Percentiles rank a stretch among this genome's conserved stretches.
phyloP scores from a whole-genome alignment of 2,113 vertebrate species.

The Muscicapa adusta region DNA sequence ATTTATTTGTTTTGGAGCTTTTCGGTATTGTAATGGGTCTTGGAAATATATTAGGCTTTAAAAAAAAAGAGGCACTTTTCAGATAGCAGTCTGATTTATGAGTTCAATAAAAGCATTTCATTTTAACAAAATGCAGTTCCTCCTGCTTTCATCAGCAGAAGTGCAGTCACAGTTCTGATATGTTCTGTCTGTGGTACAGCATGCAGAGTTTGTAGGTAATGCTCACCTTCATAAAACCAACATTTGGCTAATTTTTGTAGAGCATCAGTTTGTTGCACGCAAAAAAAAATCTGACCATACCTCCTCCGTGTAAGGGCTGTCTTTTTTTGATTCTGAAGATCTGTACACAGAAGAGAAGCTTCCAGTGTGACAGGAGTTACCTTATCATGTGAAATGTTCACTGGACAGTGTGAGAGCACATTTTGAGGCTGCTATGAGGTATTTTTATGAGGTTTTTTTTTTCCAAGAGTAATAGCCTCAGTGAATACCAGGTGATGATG shows the following conservation, averaged over 20 bases:
- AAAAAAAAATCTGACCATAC: neutral
- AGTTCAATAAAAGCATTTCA: neutral
- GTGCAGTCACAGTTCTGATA: neutral
- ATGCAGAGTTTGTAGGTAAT: neutral
- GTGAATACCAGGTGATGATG: neutral
- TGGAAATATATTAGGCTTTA: neutral
- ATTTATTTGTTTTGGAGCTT: neutral
- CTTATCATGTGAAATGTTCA: neutral
- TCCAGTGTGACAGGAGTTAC: neutral
- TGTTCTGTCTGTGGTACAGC: neutral
- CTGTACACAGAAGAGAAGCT: neutral
- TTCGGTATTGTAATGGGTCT: neutral
- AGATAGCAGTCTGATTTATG: neutral
- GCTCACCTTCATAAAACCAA: neutral
- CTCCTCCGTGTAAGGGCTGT: fast-evolving
- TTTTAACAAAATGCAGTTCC: neutral
- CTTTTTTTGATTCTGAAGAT: neutral
- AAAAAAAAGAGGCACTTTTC: neutral
- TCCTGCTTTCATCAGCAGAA: neutral
- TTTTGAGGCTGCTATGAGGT: neutral
- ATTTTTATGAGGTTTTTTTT: neutral
- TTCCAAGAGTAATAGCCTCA: neutral
- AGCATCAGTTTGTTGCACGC: neutral
- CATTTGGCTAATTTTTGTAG: neutral
- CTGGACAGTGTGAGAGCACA: neutral